Base-by-base conservation (phyloP, 1,140 invertebrate species). In the Drosophila kanapiae region DNA sequence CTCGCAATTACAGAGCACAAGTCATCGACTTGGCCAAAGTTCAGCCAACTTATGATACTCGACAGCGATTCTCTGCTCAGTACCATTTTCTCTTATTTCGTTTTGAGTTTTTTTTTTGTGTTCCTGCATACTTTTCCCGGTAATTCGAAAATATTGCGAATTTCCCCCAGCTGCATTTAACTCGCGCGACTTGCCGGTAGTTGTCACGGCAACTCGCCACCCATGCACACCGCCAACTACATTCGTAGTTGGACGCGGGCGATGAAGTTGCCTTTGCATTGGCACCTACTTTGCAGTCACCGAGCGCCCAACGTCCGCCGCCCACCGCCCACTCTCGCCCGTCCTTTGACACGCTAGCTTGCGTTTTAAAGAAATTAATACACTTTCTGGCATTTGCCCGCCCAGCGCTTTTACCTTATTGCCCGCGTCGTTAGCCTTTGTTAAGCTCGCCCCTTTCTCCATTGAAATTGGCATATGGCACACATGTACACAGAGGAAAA, bases 341-440 rank as follows among this genome's bases (percentile, higher is more conserved):
- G 23, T 70, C 68, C 70, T 60, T 56, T 72, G 70, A 67, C 83
- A 87, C 75, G 80, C 75, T 51, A 70, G 56, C 58, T 86, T 67
- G 63, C 79, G 53, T 77, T 79, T 78, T 40, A 62, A 59, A 74
- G 65, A 70, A 82, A 82, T 82, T 67, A 82, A 86, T 82, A 70
- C 76, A 76, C 61, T 71, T 72, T 45, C 42, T 35, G 51, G 29
- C 53, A 35, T 43, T 60, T 60, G 45, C 68, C 64, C 70, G 68
- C 54, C 70, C 67, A 72, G 31, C 68, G 45, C 56, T 60, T 51
- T 72, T 48, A 49, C 69, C 53, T 71, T 72, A 71, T 72, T 72
- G 31, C 45, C 42, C 68, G 27, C 9, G 27, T 47, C 23, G 29
- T 54, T 51, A 60, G 38, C 53, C 68, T 27, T 48, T 38, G 40